These are phyloP conservation scores for Brassicogethes aeneus DNA, from an alignment of 2,888 invertebrate species.

Conservation along the genomic window DNA sequence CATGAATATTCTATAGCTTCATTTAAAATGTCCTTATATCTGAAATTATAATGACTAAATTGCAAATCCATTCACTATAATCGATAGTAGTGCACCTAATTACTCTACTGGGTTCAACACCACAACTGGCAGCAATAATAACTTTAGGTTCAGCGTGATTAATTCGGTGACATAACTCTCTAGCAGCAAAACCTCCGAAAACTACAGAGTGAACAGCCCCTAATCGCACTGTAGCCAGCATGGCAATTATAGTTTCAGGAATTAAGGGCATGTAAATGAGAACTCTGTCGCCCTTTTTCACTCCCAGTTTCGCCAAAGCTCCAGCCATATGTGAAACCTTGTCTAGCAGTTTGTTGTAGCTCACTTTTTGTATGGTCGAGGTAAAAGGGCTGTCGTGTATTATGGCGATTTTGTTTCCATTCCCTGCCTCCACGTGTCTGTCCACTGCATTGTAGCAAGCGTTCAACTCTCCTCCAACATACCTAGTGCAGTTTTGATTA, in stretches of 20 bases:
- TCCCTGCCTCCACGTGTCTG: conserved; percentile 73
- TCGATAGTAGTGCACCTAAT: conserved; percentile 49
- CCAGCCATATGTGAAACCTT: conserved; percentile 74
- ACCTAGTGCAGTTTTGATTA: no score
- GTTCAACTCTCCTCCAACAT: conserved; percentile 82
- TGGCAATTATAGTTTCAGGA: conserved; percentile 81
- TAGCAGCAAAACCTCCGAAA: conserved; percentile 89
- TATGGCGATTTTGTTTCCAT: conserved; percentile 69
- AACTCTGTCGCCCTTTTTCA: conserved; percentile 73
- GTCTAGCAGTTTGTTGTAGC: conserved; percentile 72
- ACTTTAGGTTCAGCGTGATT: conserved; percentile 84
- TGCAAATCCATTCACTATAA: background rate
- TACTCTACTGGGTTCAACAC: conserved; percentile 78
- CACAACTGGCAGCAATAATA: conserved; percentile 84
- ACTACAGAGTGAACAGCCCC: conserved; percentile 93
- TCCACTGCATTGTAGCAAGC: conserved; percentile 91
- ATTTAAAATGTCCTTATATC: conserved; percentile 74
- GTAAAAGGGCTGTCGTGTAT: conserved; percentile 89
- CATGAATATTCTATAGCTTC: conserved; percentile 66
- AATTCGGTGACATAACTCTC: conserved; percentile 77
- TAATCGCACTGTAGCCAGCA: conserved; percentile 78
- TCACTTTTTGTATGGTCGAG: conserved; percentile 63
- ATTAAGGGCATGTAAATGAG: conserved; percentile 93
- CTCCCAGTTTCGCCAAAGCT: conserved; percentile 67
- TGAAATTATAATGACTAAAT: conserved; percentile 22